Evolutionary conservation across 2,113 vertebrate genomes (phyloP).

Genomic region (Panthera uncia): DNA sequence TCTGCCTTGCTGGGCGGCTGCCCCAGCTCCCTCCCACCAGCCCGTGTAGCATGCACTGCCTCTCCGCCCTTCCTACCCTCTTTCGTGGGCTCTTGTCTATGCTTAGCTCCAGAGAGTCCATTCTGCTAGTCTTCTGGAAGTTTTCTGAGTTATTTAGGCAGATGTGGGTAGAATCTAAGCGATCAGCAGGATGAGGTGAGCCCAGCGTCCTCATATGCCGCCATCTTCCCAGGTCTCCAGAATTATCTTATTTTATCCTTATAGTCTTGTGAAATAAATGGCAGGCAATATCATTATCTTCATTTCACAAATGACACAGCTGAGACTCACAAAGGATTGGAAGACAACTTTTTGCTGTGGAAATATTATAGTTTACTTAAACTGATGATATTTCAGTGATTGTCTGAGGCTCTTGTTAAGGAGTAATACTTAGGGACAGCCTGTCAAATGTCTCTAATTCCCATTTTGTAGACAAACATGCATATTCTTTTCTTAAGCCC

Average conservation of each 20-base stretch:
- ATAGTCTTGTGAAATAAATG: neutral
- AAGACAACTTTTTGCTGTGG: neutral
- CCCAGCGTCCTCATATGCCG: no score
- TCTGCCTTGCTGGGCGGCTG: no score
- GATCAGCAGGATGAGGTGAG: no score
- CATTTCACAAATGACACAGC: neutral
- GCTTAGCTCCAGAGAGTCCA: no score
- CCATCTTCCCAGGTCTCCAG: no score
- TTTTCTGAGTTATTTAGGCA: no score
- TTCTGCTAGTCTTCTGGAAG: no score
- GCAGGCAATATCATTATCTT: neutral
- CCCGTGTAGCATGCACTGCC: no score
- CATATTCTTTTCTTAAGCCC: neutral
- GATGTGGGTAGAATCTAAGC: no score
- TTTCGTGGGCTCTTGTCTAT: no score
- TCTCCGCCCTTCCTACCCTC: no score
- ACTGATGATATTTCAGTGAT: neutral
- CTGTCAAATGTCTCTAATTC: neutral
- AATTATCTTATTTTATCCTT: constrained; percentile 14
- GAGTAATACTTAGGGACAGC: neutral
- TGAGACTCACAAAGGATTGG: neutral
- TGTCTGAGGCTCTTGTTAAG: neutral
- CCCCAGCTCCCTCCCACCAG: no score
- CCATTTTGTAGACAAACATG: neutral
- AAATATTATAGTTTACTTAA: neutral